phyloP scores from a whole-genome alignment of 1,140 invertebrate species.

The Drosophila sechellia region DNA sequence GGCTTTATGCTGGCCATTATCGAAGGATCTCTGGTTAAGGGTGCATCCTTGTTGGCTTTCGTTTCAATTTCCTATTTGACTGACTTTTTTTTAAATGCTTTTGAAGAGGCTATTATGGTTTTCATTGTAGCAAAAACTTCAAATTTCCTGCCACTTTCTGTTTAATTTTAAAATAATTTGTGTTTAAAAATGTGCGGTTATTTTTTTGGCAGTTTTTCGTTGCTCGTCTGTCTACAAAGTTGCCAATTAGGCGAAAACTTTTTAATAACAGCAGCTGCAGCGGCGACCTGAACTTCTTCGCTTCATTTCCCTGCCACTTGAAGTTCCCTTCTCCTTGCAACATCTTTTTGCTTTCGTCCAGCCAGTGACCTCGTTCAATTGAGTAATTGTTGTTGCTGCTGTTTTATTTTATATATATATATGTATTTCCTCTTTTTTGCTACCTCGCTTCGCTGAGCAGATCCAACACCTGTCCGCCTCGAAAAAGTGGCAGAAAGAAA shows the following conservation, averaged over 20 bases:
- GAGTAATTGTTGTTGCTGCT: slow-evolving; percentile 45
- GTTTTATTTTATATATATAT: slow-evolving; percentile 25
- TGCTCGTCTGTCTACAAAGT: slow-evolving; percentile 66
- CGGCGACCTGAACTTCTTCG: slow-evolving; percentile 11
- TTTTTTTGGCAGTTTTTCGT: slow-evolving; percentile 31
- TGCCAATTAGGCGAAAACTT: slow-evolving; percentile 70
- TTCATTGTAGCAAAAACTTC: background rate
- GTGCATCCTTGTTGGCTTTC: slow-evolving; percentile 19
- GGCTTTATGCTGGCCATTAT: slow-evolving; percentile 76
- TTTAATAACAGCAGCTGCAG: slow-evolving; percentile 62
- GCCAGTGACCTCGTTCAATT: slow-evolving; percentile 63
- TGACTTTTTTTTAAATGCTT: background rate
- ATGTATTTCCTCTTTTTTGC: slow-evolving; percentile 5
- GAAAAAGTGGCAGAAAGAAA: slow-evolving; percentile 23
- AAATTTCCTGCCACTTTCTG: background rate
- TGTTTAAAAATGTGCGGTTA: slow-evolving; percentile 20
- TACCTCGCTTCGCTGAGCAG: slow-evolving; percentile 42
- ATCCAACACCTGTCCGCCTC: slow-evolving; percentile 45
- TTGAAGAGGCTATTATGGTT: background rate
- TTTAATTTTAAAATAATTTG: background rate
- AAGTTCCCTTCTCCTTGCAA: slow-evolving; percentile 14
- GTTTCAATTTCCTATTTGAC: background rate
- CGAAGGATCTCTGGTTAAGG: slow-evolving; percentile 20
- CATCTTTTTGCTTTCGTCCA: slow-evolving; percentile 23
- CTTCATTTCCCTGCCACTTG: slow-evolving; percentile 23